Base-by-base conservation (phyloP, 64 coral and sea anemone genomes). In the Pocillopora verrucosa region DNA sequence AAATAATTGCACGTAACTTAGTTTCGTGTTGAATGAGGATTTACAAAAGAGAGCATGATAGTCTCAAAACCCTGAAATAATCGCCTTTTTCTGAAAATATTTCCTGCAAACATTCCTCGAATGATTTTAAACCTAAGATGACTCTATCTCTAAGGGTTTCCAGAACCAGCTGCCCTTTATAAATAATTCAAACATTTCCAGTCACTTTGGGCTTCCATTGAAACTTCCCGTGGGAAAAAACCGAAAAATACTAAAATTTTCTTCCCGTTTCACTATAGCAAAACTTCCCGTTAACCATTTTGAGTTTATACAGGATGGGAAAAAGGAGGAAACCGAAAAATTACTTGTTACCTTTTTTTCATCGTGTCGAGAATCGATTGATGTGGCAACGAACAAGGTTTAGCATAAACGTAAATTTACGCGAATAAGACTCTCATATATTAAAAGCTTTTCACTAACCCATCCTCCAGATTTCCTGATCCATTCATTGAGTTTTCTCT, bases 401-500 rank as follows among this genome's bases (percentile, higher is more conserved):
- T 77, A 37, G 56, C 75, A 77, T 81, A 62, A 3, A 57, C 82
- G 65, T 85, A 80, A 89, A 80, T 57, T 72, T 83, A 87, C 35
- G 20, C 24, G 56, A 76, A 78, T 84, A 89, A 77, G 9, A 45
- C 11, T 60, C 59, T 41, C 22, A 60, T 62, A 36, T 76, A 58
- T 5, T 22, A 0, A 51, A 17, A 4, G 19, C 34, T 38, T 17
- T 45, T 9, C 56, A 79, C 90, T 85, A 73, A 96, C 94, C 94
- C 94, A 96, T 91, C 94, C 94, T 25, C 94, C 94, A 62, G 94
- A 83, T 60, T 96, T 93, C 36, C 20, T 70, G 59, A 96, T 91
- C 94, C 94, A 96, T 80, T 87, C 88, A 2, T 77, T 56, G 17
- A 89, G 65, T 17, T 63, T 87, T 73, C 77, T 87, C 10, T 74